Evolutionary conservation across 2,113 vertebrate species (phyloP), one percentile per base, ranked within the genome.

Genomic region (Leptobrachium ailaonicum): DNA sequence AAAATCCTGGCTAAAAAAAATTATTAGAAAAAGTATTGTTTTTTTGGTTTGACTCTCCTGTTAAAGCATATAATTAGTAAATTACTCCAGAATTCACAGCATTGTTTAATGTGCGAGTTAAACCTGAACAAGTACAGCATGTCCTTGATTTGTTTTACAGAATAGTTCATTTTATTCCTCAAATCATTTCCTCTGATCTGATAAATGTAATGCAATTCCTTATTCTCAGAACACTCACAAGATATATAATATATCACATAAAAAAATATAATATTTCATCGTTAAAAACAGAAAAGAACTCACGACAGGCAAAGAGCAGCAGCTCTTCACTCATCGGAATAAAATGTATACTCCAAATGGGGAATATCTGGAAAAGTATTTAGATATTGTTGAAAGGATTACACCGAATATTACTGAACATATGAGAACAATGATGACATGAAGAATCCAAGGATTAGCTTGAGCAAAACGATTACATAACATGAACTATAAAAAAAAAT

Each of bases 381-480:
- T 85, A 87, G 83, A 86, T 88, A 82, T 91, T 88, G 86, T 83
- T 87, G 85, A 92, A 88, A 89, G 86, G 88, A 86, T 88, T 88
- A 86, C 77, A 86, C 84, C 85, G 85, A 84, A 85, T 82, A 82
- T 89, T 81, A 86, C 71, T 77, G 85, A 85, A 86, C 88, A 83
- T 86, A 83, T 82, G 77, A 82, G 85, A 85, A 86, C 6, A 80
- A 47, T 86, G 88, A 86, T 88, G 90, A 89, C 88, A 87, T 84
- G 89, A 87, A 92, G 86, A 88, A 91, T 84, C 87, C 89, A 87
- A 87, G 84, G 89, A 84, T 88, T 89, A 1, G 76, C 83, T 87
- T 90, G 86, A 89, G 85, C 90, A 92, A 94, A 50, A 90, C 89
- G 89, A 90, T 94, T 94, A 93, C 92, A 93, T 94, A 94, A 93